Evolutionary conservation across 2,797 vertebrate genomes (phyloP), one percentile per base, ranked within the genome.

Genomic region (Oreochromis grahami): DNA sequence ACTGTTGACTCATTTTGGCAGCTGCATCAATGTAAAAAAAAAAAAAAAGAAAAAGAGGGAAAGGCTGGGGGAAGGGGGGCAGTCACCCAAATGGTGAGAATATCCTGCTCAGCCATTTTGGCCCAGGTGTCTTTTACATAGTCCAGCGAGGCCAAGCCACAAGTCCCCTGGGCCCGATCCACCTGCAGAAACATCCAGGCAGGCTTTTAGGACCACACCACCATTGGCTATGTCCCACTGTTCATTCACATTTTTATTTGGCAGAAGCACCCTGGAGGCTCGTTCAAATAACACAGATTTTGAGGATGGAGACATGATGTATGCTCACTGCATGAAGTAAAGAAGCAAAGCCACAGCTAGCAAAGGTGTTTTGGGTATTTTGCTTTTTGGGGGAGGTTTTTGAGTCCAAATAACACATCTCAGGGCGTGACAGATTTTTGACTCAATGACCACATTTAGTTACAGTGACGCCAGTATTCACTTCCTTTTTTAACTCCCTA

Each of bases 221-320:
- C 87, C 13, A 6, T 53, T 88, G 80, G 83, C 90, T 65, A 8
- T 19, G 56, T 78, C 85, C 82, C 77, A 78, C 83, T 82, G 87
- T 84, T 94, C 91, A 92, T 94, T 94, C 93, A 93, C 84, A 84
- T 92, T 92, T 93, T 89, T 58, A 91, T 92, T 88, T 89, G 92
- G 87, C 89, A 77, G 63, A 41, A 36, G 48, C 55, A 9, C 51
- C 86, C 53, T 76, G 68, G 72, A 70, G 74, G 38, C 76, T 70
- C 43, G 21, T 38, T 80, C 48, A 56, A 58, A 83, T 56, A 85
- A 76, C 83, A 84, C 45, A 74, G 68, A 74, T 74, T 74, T 74
- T 29, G 56, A 76, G 76, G 63, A 70, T 2, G 34, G 50, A 77
- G 76, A 72, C 56, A 13, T 7, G 58, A 76, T 48, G 76, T 80